phyloP scores from a whole-genome alignment of 2,888 invertebrate genomes.

The Polia nebulosa region DNA sequence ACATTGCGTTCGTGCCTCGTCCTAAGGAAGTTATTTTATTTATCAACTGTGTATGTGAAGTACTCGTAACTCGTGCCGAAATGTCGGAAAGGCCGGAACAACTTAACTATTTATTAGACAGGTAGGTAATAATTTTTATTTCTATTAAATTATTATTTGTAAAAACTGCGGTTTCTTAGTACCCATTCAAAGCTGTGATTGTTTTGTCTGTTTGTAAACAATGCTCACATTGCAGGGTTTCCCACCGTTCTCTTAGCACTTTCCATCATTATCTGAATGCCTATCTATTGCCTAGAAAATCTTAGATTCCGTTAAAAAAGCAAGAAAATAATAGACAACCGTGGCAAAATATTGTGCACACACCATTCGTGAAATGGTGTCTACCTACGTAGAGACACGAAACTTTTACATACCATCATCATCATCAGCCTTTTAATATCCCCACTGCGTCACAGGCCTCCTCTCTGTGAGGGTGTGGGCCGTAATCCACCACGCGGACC shows the following conservation, averaged over 20 bases:
- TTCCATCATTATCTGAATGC: slow-evolving; percentile 64
- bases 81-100: slow-evolving; percentile 80
- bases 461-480: too few species aligned
- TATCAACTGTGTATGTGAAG: slow-evolving; percentile 61
- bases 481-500: too few species aligned
- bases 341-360: slow-evolving; percentile 18
- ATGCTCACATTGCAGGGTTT: slow-evolving; percentile 60
- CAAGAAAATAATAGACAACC: slow-evolving; percentile 37
- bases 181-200: slow-evolving; percentile 40
- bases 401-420: slow-evolving; percentile 12
- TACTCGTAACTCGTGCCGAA: slow-evolving; percentile 50
- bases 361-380: not conserved
- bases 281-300: slow-evolving; percentile 59
- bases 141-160: slow-evolving; percentile 15
- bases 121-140: slow-evolving; percentile 74
- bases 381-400: not conserved
- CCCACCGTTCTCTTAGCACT: slow-evolving; percentile 71
- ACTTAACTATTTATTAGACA: slow-evolving; percentile 73
- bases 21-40: slow-evolving; percentile 53
- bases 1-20: slow-evolving; percentile 13
- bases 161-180: slow-evolving; percentile 32
- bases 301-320: slow-evolving; percentile 41
- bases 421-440: too few species aligned
- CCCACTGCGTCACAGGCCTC: too few species aligned
- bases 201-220: slow-evolving; percentile 65